A percentile compares a stretch with the other conserved stretches of the same genome.
These are phyloP conservation scores for Leucopternis melanops DNA, from an alignment of 2,113 vertebrate genomes.

Conservation along the genomic window DNA sequence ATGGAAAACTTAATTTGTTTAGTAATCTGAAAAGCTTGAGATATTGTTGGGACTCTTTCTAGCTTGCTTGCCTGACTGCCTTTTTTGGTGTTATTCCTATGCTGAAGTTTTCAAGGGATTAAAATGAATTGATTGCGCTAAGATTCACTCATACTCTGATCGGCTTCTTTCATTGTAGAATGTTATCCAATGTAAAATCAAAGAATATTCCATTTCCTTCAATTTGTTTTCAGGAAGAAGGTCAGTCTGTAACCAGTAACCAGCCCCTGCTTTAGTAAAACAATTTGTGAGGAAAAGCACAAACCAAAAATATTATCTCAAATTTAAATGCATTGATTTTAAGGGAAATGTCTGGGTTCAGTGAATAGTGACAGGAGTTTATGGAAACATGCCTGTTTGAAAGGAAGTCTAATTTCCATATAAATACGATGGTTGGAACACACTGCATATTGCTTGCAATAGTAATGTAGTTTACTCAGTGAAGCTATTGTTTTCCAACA, in stretches of 20 bases:
- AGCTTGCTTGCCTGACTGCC: background rate
- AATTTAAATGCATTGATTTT: constrained; percentile 54
- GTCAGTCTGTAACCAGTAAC: background rate
- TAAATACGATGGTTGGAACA: constrained; percentile 38
- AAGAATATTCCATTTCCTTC: background rate
- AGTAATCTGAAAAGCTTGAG: background rate
- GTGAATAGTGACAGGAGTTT: background rate
- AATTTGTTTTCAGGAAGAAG: background rate
- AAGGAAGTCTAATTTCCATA: constrained; percentile 54
- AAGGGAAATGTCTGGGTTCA: background rate
- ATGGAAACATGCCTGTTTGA: background rate
- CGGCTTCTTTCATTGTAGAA: background rate
- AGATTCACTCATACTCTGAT: background rate
- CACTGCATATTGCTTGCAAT: background rate
- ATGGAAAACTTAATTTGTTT: background rate
- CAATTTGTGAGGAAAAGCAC: background rate
- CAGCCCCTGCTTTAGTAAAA: background rate
- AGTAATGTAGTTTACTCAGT: background rate
- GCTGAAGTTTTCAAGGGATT: background rate
- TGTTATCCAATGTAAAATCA: rapidly evolving
- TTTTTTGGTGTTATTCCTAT: background rate
- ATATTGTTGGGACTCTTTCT: background rate
- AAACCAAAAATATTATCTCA: background rate
- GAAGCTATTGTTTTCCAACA: constrained; percentile 13
- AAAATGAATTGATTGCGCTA: background rate